Evolutionary conservation across 2,113 vertebrate species (phyloP), one percentile per base, ranked within the genome.

Genomic region (Parotia lawesii): DNA sequence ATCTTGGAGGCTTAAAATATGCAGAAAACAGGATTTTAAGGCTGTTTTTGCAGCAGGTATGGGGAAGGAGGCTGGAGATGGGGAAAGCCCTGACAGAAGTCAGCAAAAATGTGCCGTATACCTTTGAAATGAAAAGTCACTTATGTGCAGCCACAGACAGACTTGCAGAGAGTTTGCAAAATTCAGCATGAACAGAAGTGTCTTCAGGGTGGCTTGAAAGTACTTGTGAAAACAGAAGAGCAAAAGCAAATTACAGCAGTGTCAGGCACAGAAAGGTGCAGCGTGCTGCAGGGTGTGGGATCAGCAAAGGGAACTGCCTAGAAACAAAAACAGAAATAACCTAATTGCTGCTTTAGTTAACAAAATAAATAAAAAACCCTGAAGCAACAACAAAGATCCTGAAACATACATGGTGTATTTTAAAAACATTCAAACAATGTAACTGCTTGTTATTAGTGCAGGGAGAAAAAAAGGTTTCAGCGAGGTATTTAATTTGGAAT

Each of bases 81-180:
- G 35, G 33, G 31, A 40, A 27, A 66, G 64, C 6, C 27, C 45
- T 35, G 37, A 4, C 12, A 56, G 33, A 69, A 58, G 47, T 45
- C 27, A 56, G 82, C 12, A 28, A 50, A 25, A 73, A 53, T 28
- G 23, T 35, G 47, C 23, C 24, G 0, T 8, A 1, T 14, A 22
- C 0, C 38, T 66, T 33, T 13, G 37, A 62, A 31, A 7, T 11
- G 38, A 21, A 28, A 47, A 65, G 27, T 29, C 2, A 0, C 9
- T 56, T 11, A 2, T 3, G 5, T 27, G 61, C 25, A 27, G 33
- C 51, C 4, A 2, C 2, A 19, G 27, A 27, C 12, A 11, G 50
- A 29, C 8, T 10, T 31, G 54, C 12, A 57, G 67, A 50, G 56
- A 37, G 15, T 45, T 78, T 48, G 44, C 8, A 24, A 69, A 56